These are phyloP conservation scores for Calephelis virginiensis DNA, from an alignment of 1,140 invertebrate genomes.

Conservation along the genomic window DNA sequence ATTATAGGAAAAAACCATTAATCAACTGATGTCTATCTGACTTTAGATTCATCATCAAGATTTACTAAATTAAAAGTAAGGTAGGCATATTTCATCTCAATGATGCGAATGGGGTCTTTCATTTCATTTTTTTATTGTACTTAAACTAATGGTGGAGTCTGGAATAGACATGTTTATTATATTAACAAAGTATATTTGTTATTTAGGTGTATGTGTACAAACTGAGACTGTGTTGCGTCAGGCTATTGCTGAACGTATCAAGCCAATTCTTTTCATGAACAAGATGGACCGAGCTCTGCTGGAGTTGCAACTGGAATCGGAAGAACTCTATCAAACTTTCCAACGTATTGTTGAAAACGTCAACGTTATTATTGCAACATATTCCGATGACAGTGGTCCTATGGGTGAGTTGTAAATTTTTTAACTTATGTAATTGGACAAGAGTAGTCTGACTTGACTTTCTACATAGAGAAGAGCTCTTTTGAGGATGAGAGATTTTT, in stretches of 20 bases:
- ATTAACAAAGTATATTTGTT: neutral
- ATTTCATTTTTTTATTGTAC: too few species aligned
- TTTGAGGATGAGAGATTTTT: too few species aligned
- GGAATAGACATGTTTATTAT: neutral
- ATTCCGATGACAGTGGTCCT: conserved; percentile 96
- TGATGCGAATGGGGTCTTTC: too few species aligned
- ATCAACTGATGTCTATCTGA: too few species aligned
- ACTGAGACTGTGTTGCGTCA: conserved; percentile 99
- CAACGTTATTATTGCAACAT: conserved; percentile 99
- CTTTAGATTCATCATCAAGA: too few species aligned
- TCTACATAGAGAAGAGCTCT: too few species aligned
- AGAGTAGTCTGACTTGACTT: too few species aligned
- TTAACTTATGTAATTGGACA: neutral
- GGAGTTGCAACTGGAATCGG: conserved; percentile 95
- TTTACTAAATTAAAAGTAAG: too few species aligned
- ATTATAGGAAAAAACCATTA: too few species aligned
- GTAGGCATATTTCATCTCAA: too few species aligned
- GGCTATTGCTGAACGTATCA: conserved; percentile 99
- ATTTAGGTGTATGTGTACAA: conserved; percentile 97
- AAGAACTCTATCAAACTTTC: conserved; percentile 99
- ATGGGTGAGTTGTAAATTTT: conserved; percentile 86
- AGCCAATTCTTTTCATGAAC: conserved; percentile 99
- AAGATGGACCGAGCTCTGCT: conserved; percentile 99
- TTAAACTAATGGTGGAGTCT: too few species aligned
- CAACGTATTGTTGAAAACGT: conserved; percentile 99